Conservation (phyloP, 1,140 invertebrate species). For the Brachionus manjavacas region DNA sequence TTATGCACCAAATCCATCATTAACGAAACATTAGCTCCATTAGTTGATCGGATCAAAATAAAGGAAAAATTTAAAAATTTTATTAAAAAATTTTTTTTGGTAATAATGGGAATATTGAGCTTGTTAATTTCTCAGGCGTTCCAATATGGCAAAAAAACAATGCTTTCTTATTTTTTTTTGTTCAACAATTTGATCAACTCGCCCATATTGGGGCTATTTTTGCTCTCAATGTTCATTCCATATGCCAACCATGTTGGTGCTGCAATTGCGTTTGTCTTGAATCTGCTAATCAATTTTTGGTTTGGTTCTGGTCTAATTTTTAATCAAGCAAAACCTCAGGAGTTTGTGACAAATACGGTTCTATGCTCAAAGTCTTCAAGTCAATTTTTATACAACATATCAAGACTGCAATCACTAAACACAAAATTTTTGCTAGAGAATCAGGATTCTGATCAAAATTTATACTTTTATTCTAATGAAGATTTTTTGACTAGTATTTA, state of each 20-base stretch:
- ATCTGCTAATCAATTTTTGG: constrained; percentile 20
- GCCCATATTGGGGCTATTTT: neutral
- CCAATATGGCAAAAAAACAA: constrained; percentile 18
- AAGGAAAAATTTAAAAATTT: neutral
- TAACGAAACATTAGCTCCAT: neutral
- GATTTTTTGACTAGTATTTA: neutral
- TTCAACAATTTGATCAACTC: constrained; percentile 20
- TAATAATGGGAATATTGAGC: neutral
- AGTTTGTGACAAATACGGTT: neutral
- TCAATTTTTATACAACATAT: neutral
- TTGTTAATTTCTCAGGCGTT: neutral
- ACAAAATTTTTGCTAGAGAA: neutral
- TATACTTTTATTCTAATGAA: neutral
- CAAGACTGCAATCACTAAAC: neutral
- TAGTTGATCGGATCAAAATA: neutral
- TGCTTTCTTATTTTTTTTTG: constrained; percentile 14
- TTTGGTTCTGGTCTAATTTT: neutral
- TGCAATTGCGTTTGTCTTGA: neutral
- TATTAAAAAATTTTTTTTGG: neutral
- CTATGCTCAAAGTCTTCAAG: neutral
- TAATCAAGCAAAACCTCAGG: neutral
- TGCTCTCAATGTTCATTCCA: constrained; percentile 14
- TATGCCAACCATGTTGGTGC: constrained; percentile 10
- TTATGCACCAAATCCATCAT: neutral
- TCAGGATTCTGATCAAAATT: neutral